Conservation (phyloP, 30 jellyfish, hydroid and myxozoan genomes). For the Turritopsis dohrnii region DNA sequence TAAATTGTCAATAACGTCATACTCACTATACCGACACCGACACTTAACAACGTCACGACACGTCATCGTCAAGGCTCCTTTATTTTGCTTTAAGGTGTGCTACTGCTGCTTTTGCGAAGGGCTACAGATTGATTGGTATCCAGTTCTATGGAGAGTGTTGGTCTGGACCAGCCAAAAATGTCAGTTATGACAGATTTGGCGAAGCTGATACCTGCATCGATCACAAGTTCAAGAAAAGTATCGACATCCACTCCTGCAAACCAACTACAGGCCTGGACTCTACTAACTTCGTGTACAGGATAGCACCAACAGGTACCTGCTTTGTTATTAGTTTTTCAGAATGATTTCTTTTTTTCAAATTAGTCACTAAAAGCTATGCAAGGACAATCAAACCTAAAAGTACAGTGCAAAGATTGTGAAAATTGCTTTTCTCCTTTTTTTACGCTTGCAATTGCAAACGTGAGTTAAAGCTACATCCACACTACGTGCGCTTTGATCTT, state of each 20-base stretch:
- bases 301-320: constrained; percentile 64
- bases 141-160: constrained; percentile 81
- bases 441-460: too few species aligned
- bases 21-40: too few species aligned
- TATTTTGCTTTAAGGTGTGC: constrained; percentile 46
- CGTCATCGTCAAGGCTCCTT: not conserved
- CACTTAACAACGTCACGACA: not conserved
- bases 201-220: constrained; percentile 29
- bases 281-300: constrained; percentile 69
- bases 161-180: constrained; percentile 58
- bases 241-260: constrained; percentile 9
- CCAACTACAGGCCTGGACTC: constrained; percentile 54
- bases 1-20: too few species aligned
- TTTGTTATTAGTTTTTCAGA: not conserved
- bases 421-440: too few species aligned
- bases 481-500: too few species aligned
- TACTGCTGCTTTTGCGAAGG: constrained; percentile 50
- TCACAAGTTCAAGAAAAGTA: constrained; percentile 11
- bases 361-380: too few species aligned
- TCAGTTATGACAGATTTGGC: constrained; percentile 26
- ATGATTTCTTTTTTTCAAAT: too few species aligned
- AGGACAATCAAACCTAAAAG: too few species aligned
- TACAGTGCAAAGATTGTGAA: too few species aligned
- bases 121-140: constrained; percentile 59
- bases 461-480: too few species aligned